phyloP scores from a whole-genome alignment of 2,888 invertebrate genomes.

The Pilophorus perplexus region DNA sequence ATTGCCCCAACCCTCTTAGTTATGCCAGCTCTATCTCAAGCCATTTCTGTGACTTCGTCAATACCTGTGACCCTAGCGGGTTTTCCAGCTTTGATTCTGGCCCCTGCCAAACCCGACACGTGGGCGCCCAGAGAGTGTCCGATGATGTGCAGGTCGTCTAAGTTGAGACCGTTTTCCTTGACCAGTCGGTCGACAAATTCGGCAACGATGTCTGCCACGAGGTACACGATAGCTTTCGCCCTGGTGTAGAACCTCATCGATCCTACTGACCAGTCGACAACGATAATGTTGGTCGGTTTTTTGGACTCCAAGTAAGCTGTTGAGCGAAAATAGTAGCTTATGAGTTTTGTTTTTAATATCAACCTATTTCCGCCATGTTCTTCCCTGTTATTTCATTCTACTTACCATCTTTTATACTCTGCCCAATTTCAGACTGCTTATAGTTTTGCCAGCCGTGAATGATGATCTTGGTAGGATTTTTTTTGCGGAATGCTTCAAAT shows the following conservation, averaged over 20 bases:
- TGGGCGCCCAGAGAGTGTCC: slow-evolving; percentile 34
- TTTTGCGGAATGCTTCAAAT: not conserved
- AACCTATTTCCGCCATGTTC: too few relatives aligned
- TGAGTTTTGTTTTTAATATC: not conserved
- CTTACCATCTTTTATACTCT: slow-evolving; percentile 15
- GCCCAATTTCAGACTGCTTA: slow-evolving; percentile 2
- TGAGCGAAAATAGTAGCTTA: not conserved
- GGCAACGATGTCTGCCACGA: slow-evolving; percentile 16
- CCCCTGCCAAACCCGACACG: slow-evolving; percentile 15
- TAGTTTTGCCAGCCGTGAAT: slow-evolving; percentile 24
- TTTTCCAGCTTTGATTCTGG: slow-evolving; percentile 7
- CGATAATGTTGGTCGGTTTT: slow-evolving; percentile 8
- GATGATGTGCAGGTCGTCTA: slow-evolving; percentile 21
- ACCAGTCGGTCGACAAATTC: slow-evolving; percentile 26
- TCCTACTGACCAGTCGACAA: slow-evolving; percentile 25
- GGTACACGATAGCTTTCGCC: not conserved
- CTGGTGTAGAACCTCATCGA: slow-evolving; percentile 18
- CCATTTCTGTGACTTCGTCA: too few relatives aligned
- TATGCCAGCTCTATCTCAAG: too few relatives aligned
- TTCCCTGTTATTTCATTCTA: too few relatives aligned
- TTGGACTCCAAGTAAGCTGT: slow-evolving; percentile 13
- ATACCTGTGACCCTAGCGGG: slow-evolving; percentile 26
- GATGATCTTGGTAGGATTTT: slow-evolving; percentile 5
- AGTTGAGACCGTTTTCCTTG: slow-evolving; percentile 1
- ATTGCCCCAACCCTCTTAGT: too few relatives aligned